Percentiles rank a stretch among this genome's conserved stretches.
phyloP scores from a whole-genome alignment of 2,888 invertebrate species.

The Liodrosophila aerea region DNA sequence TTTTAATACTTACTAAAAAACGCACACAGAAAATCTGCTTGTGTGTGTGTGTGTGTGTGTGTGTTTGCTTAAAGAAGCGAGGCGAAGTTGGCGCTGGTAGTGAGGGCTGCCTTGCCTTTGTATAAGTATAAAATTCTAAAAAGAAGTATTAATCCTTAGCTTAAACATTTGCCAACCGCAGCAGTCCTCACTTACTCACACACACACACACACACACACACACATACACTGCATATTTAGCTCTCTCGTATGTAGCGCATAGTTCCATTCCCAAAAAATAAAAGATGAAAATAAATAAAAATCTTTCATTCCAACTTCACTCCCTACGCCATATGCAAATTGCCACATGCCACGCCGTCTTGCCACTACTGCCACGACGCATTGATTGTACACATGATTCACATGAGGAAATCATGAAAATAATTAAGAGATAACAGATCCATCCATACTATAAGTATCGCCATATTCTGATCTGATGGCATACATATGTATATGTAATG shows the following conservation, averaged over 20 bases:
- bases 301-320: too few relatives aligned
- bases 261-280: too few relatives aligned
- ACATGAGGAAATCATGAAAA: too few relatives aligned
- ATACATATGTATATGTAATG: too few relatives aligned
- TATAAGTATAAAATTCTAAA: conserved; percentile 74
- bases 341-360: too few relatives aligned
- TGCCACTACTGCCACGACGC: too few relatives aligned
- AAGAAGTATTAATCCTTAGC: conserved; percentile 78
- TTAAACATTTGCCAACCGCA: conserved; percentile 75
- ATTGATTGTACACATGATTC: too few relatives aligned
- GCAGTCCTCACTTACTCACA: conserved; percentile 32
- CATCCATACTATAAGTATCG: too few relatives aligned
- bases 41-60: conserved; percentile 7
- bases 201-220: conserved; percentile 14
- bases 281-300: too few relatives aligned
- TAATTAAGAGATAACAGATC: too few relatives aligned
- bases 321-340: too few relatives aligned
- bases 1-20: conserved; percentile 58
- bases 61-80: conserved; percentile 15
- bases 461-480: too few relatives aligned
- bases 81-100: background rate
- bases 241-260: background rate
- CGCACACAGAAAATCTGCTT: conserved; percentile 16
- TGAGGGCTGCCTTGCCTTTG: conserved; percentile 27
- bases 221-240: background rate